Evolutionary conservation across 2,113 vertebrate species (phyloP).

Genomic region (Psittacus erithacus): DNA sequence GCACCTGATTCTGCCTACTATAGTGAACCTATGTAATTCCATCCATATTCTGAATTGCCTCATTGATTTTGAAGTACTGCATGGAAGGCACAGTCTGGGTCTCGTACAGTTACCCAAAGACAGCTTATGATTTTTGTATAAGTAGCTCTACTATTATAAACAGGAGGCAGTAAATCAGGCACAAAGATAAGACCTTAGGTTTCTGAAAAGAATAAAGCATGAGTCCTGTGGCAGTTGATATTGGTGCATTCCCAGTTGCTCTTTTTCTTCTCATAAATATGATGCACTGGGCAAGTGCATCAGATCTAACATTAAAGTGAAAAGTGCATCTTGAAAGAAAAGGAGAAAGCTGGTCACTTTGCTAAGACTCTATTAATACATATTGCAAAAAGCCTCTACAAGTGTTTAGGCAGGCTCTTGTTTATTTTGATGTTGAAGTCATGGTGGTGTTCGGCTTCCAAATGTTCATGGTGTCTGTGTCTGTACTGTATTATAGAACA

Average conservation of each 20-base stretch:
- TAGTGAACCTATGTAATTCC: background rate
- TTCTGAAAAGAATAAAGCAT: background rate
- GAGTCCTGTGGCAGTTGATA: background rate
- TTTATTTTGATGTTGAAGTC: background rate
- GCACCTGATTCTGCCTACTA: background rate
- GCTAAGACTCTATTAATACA: fast-evolving
- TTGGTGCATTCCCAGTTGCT: background rate
- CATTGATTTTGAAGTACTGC: background rate
- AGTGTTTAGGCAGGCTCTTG: background rate
- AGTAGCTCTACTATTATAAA: background rate
- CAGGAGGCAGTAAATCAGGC: background rate
- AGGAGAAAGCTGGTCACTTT: background rate
- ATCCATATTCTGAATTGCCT: background rate
- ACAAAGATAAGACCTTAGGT: background rate
- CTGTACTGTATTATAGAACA: background rate
- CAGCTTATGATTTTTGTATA: background rate
- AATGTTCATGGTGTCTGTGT: background rate
- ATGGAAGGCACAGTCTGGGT: background rate
- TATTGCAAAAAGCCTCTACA: background rate
- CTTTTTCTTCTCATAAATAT: background rate
- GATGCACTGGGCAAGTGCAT: background rate
- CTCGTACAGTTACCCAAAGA: background rate
- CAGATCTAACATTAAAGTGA: background rate
- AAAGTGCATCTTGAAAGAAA: background rate
- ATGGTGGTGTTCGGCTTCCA: background rate